phyloP scores from a whole-genome alignment of 2,797 vertebrate genomes.

The Phylloscopus collybita region DNA sequence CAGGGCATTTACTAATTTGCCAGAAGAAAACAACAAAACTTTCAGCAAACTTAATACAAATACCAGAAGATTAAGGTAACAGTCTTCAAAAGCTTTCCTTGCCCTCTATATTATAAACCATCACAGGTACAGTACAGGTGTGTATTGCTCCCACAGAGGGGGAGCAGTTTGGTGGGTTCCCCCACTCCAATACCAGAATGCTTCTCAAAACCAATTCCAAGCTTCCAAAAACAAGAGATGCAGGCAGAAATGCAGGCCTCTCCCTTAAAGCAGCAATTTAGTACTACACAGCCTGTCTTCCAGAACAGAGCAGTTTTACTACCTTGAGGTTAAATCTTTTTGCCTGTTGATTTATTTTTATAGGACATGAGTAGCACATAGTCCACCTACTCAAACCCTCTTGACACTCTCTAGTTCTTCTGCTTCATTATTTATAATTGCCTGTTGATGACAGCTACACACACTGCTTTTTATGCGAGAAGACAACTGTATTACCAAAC shows the following conservation, averaged over 20 bases:
- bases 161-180: too few species aligned
- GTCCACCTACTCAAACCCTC: neutral
- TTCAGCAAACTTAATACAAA: neutral
- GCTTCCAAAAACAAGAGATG: neutral
- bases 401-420: neutral
- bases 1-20: neutral
- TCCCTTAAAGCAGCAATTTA: neutral
- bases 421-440: constrained; percentile 4
- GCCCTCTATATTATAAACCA: neutral
- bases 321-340: constrained; percentile 13
- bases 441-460: neutral
- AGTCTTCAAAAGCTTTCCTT: neutral
- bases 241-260: neutral
- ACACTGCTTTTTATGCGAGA: neutral
- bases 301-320: constrained; percentile 3
- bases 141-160: too few species aligned
- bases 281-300: constrained; percentile 17
- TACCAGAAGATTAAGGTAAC: neutral
- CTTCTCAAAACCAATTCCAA: neutral
- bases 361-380: constrained; percentile 7
- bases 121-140: neutral
- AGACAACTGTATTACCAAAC: neutral
- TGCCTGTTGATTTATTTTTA: constrained; percentile 32
- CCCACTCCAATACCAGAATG: neutral
- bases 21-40: neutral